Conservation (phyloP, 2,888 invertebrate species). For the Melolontha melolontha region DNA sequence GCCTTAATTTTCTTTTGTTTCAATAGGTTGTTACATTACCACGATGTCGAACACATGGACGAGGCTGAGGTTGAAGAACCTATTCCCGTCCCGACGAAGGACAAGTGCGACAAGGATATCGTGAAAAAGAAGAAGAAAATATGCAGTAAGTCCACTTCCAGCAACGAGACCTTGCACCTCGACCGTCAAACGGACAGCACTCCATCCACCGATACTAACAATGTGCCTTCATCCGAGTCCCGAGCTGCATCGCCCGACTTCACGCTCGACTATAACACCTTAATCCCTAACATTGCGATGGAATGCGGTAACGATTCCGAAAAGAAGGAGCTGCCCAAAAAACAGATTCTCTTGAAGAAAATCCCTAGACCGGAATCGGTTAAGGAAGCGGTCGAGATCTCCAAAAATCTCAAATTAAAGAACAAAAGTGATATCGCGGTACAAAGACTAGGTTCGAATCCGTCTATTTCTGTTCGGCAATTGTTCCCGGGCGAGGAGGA, state of each 20-base stretch:
- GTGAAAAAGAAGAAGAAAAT: slow-evolving; percentile 61
- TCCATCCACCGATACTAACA: slow-evolving; percentile 39
- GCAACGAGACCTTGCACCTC: slow-evolving; percentile 47
- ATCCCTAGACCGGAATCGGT: slow-evolving; percentile 53
- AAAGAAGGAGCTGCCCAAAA: slow-evolving; percentile 51
- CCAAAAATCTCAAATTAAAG: slow-evolving; percentile 63
- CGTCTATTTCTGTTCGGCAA: slow-evolving; percentile 85
- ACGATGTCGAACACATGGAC: slow-evolving; percentile 76
- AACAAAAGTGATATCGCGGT: slow-evolving; percentile 71
- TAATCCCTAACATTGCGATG: slow-evolving; percentile 63
- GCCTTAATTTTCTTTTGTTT: neutral
- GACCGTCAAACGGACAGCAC: slow-evolving; percentile 47
- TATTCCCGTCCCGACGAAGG: slow-evolving; percentile 59
- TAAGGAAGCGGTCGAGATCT: slow-evolving; percentile 57
- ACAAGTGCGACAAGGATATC: slow-evolving; percentile 53
- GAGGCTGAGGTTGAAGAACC: slow-evolving; percentile 69
- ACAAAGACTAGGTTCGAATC: slow-evolving; percentile 78
- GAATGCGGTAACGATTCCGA: slow-evolving; percentile 60
- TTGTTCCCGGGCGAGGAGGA: slow-evolving; percentile 87
- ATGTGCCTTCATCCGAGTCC: slow-evolving; percentile 56
- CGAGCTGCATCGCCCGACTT: slow-evolving; percentile 62
- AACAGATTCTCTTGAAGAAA: slow-evolving; percentile 50
- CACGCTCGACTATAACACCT: slow-evolving; percentile 62
- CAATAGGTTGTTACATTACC: slow-evolving; percentile 78
- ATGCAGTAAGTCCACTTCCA: slow-evolving; percentile 49